A percentile compares a stretch with the other conserved stretches of the same genome.
phyloP scores from a whole-genome alignment of 2,797 vertebrate species.

The Dermochelys coriacea region DNA sequence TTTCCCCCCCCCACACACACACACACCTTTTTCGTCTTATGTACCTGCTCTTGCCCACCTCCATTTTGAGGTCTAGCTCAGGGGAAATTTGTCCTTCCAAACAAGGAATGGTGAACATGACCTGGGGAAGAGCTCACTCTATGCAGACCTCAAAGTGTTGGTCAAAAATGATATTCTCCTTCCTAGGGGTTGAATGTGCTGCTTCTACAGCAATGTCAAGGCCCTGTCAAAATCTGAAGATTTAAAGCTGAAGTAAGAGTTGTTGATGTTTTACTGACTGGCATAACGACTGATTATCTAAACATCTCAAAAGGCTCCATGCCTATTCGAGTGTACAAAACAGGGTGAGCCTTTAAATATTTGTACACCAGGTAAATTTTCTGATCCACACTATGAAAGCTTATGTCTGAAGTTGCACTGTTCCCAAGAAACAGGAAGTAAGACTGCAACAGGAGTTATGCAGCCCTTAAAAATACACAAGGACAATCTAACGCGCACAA shows the following conservation, averaged over 20 bases:
- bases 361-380: constrained; percentile 3
- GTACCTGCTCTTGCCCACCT: not conserved
- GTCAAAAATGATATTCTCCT: too few species aligned
- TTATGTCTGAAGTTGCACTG: not conserved
- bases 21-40: not conserved
- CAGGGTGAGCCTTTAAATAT: constrained; percentile 2
- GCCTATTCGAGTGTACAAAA: not conserved
- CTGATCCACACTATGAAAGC: not conserved
- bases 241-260: not conserved
- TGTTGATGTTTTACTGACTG: not conserved
- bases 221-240: not conserved
- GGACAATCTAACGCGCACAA: accelerated
- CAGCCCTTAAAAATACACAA: not conserved
- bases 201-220: not conserved
- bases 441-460: not conserved
- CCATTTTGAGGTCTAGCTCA: not conserved
- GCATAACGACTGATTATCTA: not conserved
- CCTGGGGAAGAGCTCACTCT: not conserved
- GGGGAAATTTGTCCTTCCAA: not conserved
- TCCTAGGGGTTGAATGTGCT: not conserved
- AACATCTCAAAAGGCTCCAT: not conserved
- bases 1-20: not conserved
- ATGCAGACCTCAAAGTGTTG: too few species aligned
- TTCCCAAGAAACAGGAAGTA: not conserved
- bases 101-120: not conserved